Conservation (phyloP, 2,797 vertebrate genomes). For the Rhodeus uyekii region DNA sequence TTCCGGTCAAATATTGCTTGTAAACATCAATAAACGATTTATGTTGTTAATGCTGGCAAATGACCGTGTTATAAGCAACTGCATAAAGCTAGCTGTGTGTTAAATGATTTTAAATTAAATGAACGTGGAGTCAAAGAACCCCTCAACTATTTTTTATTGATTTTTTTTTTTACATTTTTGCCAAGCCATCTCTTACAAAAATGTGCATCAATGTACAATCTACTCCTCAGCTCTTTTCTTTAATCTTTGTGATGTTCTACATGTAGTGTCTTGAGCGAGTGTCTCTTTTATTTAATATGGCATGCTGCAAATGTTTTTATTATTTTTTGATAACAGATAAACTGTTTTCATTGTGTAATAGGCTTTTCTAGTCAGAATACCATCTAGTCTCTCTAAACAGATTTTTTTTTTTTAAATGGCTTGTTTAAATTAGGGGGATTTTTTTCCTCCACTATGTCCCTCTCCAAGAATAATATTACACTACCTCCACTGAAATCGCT, state of each 20-base stretch:
- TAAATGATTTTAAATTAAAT: too few species aligned
- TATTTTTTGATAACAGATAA: constrained; percentile 1
- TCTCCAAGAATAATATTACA: constrained; percentile 62
- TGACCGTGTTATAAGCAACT: too few species aligned
- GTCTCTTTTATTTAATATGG: constrained; percentile 10
- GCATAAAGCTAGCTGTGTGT: too few species aligned
- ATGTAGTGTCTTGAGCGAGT: constrained; percentile 6
- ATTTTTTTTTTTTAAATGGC: too few species aligned
- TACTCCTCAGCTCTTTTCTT: background rate
- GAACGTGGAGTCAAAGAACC: background rate
- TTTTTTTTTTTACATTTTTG: background rate
- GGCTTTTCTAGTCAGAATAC: constrained; percentile 40
- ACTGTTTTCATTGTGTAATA: constrained; percentile 34
- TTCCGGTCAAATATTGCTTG: too few species aligned
- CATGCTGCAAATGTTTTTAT: background rate
- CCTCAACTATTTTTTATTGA: too few species aligned
- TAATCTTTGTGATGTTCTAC: constrained; percentile 3
- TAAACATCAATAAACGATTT: too few species aligned
- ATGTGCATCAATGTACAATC: background rate
- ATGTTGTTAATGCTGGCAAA: too few species aligned
- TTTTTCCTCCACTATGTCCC: constrained; percentile 41
- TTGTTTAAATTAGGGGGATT: constrained; percentile 14
- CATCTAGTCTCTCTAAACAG: constrained; percentile 41
- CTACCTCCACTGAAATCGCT: constrained; percentile 40
- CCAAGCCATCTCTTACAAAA: background rate